Conservation (phyloP, 2,888 invertebrate genomes). For the Ophonus ardosiacus region DNA sequence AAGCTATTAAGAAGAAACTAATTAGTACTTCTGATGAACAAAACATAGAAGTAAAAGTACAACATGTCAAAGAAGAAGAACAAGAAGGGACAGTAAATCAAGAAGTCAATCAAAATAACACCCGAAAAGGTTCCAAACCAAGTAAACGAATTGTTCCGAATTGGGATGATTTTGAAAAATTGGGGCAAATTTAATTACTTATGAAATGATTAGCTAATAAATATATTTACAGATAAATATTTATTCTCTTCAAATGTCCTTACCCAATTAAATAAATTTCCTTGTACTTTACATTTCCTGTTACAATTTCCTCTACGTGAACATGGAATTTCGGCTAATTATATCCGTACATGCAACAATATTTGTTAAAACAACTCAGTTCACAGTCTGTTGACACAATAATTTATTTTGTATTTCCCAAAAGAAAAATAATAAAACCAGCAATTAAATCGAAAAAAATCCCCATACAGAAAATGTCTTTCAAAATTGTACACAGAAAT, state of each 20-base stretch:
- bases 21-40: no score
- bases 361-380: not conserved
- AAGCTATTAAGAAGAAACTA: no score
- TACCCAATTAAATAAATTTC: not conserved
- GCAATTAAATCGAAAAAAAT: not conserved
- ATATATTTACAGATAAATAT: not conserved
- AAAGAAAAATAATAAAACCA: not conserved
- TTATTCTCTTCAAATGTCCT: not conserved
- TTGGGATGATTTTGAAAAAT: not conserved
- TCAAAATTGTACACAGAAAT: not conserved
- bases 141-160: not conserved
- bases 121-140: not conserved
- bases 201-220: not conserved
- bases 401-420: not conserved
- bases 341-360: not conserved
- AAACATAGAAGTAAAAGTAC: no score
- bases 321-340: not conserved
- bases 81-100: no score
- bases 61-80: no score
- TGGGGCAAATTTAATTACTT: not conserved
- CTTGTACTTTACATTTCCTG: not conserved
- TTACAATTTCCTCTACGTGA: not conserved
- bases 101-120: not conserved
- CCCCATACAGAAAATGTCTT: not conserved
- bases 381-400: not conserved